These are phyloP conservation scores for Oegoconia quadripuncta DNA, from an alignment of 2,888 invertebrate species.

Conservation along the genomic window DNA sequence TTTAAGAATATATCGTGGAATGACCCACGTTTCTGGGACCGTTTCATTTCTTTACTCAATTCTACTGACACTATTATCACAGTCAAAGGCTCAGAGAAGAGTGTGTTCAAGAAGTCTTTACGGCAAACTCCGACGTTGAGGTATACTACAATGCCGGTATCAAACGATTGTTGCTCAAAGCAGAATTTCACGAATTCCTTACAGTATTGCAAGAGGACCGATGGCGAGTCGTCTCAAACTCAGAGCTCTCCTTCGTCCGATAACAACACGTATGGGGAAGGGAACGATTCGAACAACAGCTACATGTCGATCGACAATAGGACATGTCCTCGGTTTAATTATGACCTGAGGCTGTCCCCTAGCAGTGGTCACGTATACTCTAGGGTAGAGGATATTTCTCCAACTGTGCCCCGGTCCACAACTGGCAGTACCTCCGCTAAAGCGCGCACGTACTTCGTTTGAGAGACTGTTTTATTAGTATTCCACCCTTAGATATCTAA, in stretches of 20 bases:
- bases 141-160: constrained; percentile 79
- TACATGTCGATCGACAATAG: constrained; percentile 83
- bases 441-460: constrained; percentile 74
- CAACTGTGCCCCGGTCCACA: constrained; percentile 61
- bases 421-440: constrained; percentile 54
- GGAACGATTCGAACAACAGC: constrained; percentile 83
- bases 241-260: constrained; percentile 78
- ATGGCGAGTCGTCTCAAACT: constrained; percentile 75
- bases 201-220: constrained; percentile 67
- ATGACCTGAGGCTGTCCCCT: constrained; percentile 75
- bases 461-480: constrained; percentile 23
- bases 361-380: constrained; percentile 76
- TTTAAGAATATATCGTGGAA: constrained; percentile 85
- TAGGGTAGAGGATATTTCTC: constrained; percentile 73
- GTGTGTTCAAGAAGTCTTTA: constrained; percentile 74
- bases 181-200: constrained; percentile 75
- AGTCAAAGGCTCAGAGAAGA: constrained; percentile 62
- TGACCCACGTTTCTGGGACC: constrained; percentile 92
- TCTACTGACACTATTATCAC: constrained; percentile 79
- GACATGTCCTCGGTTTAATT: constrained; percentile 76
- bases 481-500: constrained; percentile 19
- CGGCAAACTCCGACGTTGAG: constrained; percentile 70
- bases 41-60: constrained; percentile 88
- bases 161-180: constrained; percentile 76
- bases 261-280: constrained; percentile 81